A percentile compares a stretch with the other conserved stretches of the same genome.
Conservation (phyloP, 2,113 vertebrate genomes). For the Xiphias gladius region DNA sequence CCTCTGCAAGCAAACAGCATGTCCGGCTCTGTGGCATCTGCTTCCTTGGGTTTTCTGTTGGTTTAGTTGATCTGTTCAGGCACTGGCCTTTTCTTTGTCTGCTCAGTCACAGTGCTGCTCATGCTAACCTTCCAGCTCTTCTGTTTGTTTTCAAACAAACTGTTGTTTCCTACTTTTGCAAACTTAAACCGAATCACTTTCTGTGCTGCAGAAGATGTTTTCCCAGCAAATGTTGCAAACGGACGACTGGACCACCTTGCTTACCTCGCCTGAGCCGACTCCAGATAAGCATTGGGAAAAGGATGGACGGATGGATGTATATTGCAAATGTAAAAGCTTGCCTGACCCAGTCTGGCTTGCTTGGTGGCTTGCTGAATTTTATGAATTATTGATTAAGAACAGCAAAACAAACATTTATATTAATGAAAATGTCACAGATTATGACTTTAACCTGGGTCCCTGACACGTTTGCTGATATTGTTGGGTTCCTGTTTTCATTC, state of each 20-base stretch:
- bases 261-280: too few species aligned
- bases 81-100: conserved; percentile 11
- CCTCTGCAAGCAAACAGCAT: conserved; percentile 7
- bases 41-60: conserved; percentile 42
- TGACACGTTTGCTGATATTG: not conserved
- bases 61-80: conserved; percentile 32
- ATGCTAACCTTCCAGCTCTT: not conserved
- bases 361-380: conserved; percentile 19
- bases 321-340: conserved; percentile 37
- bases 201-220: not conserved
- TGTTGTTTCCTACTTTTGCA: conserved; percentile 18
- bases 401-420: conserved; percentile 29
- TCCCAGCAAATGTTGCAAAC: conserved; percentile 16
- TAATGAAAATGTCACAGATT: conserved; percentile 41
- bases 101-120: conserved; percentile 22
- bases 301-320: too few species aligned
- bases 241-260: too few species aligned
- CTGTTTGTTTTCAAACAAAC: conserved; percentile 16
- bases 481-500: conserved; percentile 16
- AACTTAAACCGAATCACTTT: conserved; percentile 9
- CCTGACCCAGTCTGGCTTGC: not conserved
- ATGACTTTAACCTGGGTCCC: conserved; percentile 31
- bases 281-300: too few species aligned
- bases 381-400: conserved; percentile 13
- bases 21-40: conserved; percentile 39